Base-by-base conservation (phyloP, 2,113 vertebrate genomes). In the Salminus brasiliensis region DNA sequence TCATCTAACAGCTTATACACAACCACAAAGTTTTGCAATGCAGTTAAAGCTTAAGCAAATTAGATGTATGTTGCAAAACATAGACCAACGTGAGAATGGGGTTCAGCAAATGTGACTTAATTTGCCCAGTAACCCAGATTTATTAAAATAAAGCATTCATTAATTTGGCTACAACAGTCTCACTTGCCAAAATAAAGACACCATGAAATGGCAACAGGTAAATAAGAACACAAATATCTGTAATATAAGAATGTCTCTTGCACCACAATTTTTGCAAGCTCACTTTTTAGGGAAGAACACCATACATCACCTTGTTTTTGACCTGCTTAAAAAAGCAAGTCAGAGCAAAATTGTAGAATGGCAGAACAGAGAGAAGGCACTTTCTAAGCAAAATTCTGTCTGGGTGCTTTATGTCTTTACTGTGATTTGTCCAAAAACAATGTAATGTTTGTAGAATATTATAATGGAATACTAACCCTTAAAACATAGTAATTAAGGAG, bases 1-100 rank as follows among this genome's bases (percentile, higher is more conserved):
- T 10, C 29, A 62, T 18, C 1, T 62, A 62, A 74, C 60, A 74
- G 29, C 10, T n/a, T 63, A 12, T 43, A n/a, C 10, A 62, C 5
- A 47, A 47, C 41, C 2, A 32, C 62, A 66, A 34, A 66, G 18
- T 34, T 66, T 39, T 66, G 62, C 15, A 34, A 18, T 63, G 60
- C 62, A 39, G 62, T 39, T 66, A 30, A 75, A 65, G 8, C 5
- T 30, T 74, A 62, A 47, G 57, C 74, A 76, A 76, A 76, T 65
- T 25, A 34, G 43, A 21, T 25, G 9, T 27, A 16, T 25, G 18
- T 36, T 52, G 41, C 39, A 62, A 32, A 65, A 3, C 4, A 23
- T 3, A 1, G 39, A 66, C 36, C 32, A 18, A 39, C 10, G 4
- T 39, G 34, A 23, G 12, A 39, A 39, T 39, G 11, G 32, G 16